Evolutionary conservation across 2,113 vertebrate genomes (phyloP), one percentile per base, ranked within the genome.

Genomic region (Hippocampus comes): DNA sequence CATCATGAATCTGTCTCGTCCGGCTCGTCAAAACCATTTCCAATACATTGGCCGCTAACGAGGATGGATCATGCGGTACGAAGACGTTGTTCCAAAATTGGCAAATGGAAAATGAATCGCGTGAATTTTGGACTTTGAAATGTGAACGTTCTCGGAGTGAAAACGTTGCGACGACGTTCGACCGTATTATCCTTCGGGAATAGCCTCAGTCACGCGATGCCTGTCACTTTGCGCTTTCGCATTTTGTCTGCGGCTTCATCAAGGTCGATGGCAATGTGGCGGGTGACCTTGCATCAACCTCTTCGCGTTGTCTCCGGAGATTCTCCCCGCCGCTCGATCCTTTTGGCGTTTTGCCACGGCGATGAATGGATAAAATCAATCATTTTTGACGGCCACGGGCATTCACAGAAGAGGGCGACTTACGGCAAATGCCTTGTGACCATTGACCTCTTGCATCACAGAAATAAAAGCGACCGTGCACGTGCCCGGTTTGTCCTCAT

Each of bases 231-330:
- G 5, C 11, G 53, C 59, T 55, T 41, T 25, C 25, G 83, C 78
- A 64, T 77, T 64, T 79, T 38, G 15, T 71, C 67, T n/a, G 59
- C 9, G 1, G n/a, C n/a, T 18, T 77, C 71, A 61, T 61, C 41
- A 2, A 51, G 53, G 60, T 65, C n/a, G 77, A 76, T 63, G 68
- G 55, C 64, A 71, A 53, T 57, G 7, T 0, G 18, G 3, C 43
- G 43, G 10, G 57, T 67, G 72, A 82, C 81, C 72, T 80, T 65
- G 56, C 38, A 68, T 79, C 70, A 79, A 82, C 75, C 67, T 21
- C 1, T n/a, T 34, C 78, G 34, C 67, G 43, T 27, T 23, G 68
- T 72, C 66, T 76, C 67, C 43, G 59, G 74, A 68, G 68, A 63
- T 17, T 51, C 42, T 43, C 73, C 61, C 69, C 71, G 66, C 17